Evolutionary conservation across 2,797 vertebrate species (phyloP).

Genomic region (Gouania willdenowi): DNA sequence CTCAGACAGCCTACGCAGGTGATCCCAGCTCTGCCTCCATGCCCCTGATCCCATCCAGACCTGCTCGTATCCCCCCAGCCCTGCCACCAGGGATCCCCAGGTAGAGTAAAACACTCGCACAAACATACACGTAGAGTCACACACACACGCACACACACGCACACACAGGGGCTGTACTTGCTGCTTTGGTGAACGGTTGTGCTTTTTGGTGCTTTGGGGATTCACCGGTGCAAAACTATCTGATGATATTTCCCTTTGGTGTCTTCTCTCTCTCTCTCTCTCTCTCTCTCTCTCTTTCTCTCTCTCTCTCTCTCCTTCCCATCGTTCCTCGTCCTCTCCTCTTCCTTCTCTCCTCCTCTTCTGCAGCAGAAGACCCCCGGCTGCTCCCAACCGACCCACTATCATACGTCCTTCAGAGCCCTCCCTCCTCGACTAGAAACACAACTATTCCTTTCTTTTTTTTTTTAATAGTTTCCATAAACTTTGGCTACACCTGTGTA

Average conservation of each 20-base stretch:
- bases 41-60: constrained; percentile 83
- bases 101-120: constrained; percentile 51
- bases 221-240: constrained; percentile 42
- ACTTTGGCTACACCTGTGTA: constrained; percentile 47
- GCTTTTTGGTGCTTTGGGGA: constrained; percentile 38
- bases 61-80: constrained; percentile 82
- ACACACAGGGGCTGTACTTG: constrained; percentile 1
- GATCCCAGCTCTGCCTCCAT: constrained; percentile 67
- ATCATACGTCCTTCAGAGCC: constrained; percentile 89
- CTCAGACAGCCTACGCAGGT: constrained; percentile 55
- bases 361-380: constrained; percentile 88
- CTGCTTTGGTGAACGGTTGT: constrained; percentile 3
- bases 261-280: constrained; percentile 16
- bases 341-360: constrained; percentile 48
- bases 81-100: constrained; percentile 82
- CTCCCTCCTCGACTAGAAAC: constrained; percentile 86
- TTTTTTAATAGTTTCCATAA: background rate
- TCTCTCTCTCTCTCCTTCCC: background rate
- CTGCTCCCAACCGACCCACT: constrained; percentile 87
- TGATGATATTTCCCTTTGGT: constrained; percentile 47
- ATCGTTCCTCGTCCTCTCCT: background rate
- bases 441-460: background rate
- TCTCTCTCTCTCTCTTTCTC: background rate
- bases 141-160: background rate
- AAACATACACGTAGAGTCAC: background rate